Base-by-base conservation (phyloP, 2,113 vertebrate genomes). In the Osmerus eperlanus region DNA sequence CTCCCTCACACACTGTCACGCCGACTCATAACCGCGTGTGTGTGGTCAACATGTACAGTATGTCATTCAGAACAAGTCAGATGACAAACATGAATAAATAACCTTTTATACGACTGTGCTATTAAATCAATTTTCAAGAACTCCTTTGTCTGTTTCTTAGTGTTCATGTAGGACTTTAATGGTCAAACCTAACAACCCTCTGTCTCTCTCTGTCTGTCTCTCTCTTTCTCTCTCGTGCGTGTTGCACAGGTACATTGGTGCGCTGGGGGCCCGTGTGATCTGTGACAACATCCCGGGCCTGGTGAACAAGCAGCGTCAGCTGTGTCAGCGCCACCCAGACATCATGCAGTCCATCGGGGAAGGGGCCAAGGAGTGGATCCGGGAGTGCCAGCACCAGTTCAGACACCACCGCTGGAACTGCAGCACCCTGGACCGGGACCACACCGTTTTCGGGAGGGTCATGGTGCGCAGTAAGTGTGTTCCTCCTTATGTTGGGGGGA, bases 361-460 rank as follows among this genome's bases (percentile, higher is more conserved):
- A 65, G 95, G 95, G 3, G 94, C 94, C 71, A 90, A 90, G 75
- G 89, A 95, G 58, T 94, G 93, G 0, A 92, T 95, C 21, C 91
- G 94, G 3, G 94, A 95, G 65, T 96, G 95, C 82, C 94, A 95
- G 79, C 93, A 94, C 84, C 95, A 95, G 83, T 95, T 96, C 82
- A 92, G 92, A 53, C 92, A 92, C 74, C 92, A 93, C 19, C 91
- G 93, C 70, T 96, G 95, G 95, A 95, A 96, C 84, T 95, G 95
- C 85, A 94, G 91, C 84, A 94, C 93, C 80, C 93, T 95, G 83
- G 94, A 92, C 91, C 95, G 93, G 80, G 93, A 92, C 86, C 94
- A 94, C n/a, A 64, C 62, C 1, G 62, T 64, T 4, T 64, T 83
- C 28, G 93, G 92, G 73, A 94, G 92, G 81, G 92, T 95, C 80